Evolutionary conservation across 1,140 invertebrate genomes (phyloP), one percentile per base, ranked within the genome.

Genomic region (Araneus ventricosus): DNA sequence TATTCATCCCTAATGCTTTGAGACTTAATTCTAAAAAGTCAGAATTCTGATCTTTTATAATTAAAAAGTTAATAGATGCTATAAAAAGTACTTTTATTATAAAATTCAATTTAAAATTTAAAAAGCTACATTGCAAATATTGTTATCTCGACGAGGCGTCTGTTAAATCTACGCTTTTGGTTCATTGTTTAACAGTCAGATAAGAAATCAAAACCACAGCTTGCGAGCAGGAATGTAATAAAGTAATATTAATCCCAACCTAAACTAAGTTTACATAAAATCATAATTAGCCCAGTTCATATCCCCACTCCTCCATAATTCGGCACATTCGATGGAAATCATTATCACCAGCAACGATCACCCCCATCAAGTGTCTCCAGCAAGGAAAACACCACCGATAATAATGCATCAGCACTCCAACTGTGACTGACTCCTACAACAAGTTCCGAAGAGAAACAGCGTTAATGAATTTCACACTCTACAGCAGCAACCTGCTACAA

Each of bases 391-490:
- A 52, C 10, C 17, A 20, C 52, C 27, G 30, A 86, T 59, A 59
- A 86, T 86, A 59, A 86, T 59, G 59, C 4, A 20, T 14, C 30
- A 27, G 61, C 6, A 59, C 52, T 82, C 20, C 34, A 39, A 37
- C 20, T 37, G 80, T 39, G 34, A 45, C 80, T 24, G 80, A n/a
- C 8, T 34, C n/a, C 24, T 22, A 59, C 24, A 34, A 22, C 27
- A 30, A 61, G 84, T 59, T 57, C 52, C 52, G 4, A 34, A 24
- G 27, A 45, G 45, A 52, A 52, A 52, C 45, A 45, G 52, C 27
- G 84, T 52, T 86, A 86, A 86, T 86, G 84, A 86, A 86, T 59
- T 86, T 86, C 84, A 37, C 84, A 86, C 84, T 86, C 52, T 41
- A 45, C 80, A 86, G n/a, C 61, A 27, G n/a, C 27, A 27, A 67